A percentile compares a stretch with the other conserved stretches of the same genome.
phyloP scores from a whole-genome alignment of 2,113 vertebrate species.

The Onychostoma macrolepis region DNA sequence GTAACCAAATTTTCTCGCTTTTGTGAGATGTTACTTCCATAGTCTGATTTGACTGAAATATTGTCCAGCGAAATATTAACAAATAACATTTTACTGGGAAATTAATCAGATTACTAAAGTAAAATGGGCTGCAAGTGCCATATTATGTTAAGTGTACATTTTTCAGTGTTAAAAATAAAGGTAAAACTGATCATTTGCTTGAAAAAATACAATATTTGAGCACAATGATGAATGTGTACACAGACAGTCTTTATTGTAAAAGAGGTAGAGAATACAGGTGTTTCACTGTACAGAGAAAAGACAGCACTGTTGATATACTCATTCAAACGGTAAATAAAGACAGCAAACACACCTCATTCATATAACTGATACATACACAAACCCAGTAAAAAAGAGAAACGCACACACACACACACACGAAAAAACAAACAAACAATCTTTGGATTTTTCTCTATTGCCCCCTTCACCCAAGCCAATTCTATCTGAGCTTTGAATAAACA shows the following conservation, averaged over 20 bases:
- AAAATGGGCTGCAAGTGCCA: not conserved
- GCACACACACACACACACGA: constrained; percentile 48
- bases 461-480: constrained; percentile 70
- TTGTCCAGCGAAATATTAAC: too few species aligned
- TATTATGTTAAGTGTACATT: not conserved
- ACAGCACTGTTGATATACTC: constrained; percentile 78
- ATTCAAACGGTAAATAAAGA: constrained; percentile 72
- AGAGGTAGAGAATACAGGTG: constrained; percentile 85
- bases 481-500: constrained; percentile 70
- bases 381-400: constrained; percentile 64
- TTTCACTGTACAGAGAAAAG: constrained; percentile 83
- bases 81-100: not conserved
- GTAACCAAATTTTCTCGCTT: not conserved
- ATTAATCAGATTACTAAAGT: not conserved
- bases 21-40: not conserved
- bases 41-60: not conserved
- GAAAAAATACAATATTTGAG: not conserved
- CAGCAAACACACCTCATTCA: constrained; percentile 67
- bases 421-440: constrained; percentile 72
- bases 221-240: constrained; percentile 73
- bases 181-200: not conserved
- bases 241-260: constrained; percentile 85
- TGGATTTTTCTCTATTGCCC: constrained; percentile 80
- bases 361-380: constrained; percentile 61
- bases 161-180: not conserved